A percentile compares a stretch with the other conserved stretches of the same genome.
Evolutionary conservation across 2,113 vertebrate species (phyloP).

Genomic region (Limnothrissa miodon): DNA sequence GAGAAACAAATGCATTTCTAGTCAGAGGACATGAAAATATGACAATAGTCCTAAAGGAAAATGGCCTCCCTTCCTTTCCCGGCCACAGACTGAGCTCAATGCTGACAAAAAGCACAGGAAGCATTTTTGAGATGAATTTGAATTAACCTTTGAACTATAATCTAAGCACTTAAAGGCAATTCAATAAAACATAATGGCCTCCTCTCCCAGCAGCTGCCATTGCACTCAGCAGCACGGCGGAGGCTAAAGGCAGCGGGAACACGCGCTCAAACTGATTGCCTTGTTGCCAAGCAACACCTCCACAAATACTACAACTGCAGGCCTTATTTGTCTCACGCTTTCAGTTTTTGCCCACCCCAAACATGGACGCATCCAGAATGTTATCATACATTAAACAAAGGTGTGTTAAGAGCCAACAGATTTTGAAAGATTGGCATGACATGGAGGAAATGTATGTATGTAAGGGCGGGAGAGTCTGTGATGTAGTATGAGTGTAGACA

Average conservation of each 20-base stretch:
- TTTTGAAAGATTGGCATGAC: not conserved
- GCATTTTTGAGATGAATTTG: constrained; percentile 26
- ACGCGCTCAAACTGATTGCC: constrained; percentile 21
- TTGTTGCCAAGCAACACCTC: constrained; percentile 53
- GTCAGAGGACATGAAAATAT: too few relatives aligned
- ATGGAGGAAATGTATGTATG: not conserved
- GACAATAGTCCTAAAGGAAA: too few relatives aligned
- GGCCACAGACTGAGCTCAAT: not conserved
- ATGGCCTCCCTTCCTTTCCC: not conserved
- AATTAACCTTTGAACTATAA: constrained; percentile 50
- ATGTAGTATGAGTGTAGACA: not conserved
- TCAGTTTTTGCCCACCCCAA: constrained; percentile 1
- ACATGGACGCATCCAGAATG: not conserved
- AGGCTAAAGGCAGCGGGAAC: not conserved
- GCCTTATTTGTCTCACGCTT: not conserved
- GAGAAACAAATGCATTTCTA: too few relatives aligned
- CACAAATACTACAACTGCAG: constrained; percentile 34
- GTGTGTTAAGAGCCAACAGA: not conserved
- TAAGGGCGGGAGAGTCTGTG: not conserved
- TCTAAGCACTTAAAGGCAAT: constrained; percentile 44
- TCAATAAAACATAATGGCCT: constrained; percentile 49
- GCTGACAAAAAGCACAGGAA: constrained; percentile 16
- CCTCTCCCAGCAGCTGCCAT: constrained; percentile 31
- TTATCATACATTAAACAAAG: not conserved
- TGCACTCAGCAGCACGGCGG: not conserved